These are phyloP conservation scores for Embidobia sp. DNA, from an alignment of 2,888 invertebrate genomes.

Conservation along the genomic window DNA sequence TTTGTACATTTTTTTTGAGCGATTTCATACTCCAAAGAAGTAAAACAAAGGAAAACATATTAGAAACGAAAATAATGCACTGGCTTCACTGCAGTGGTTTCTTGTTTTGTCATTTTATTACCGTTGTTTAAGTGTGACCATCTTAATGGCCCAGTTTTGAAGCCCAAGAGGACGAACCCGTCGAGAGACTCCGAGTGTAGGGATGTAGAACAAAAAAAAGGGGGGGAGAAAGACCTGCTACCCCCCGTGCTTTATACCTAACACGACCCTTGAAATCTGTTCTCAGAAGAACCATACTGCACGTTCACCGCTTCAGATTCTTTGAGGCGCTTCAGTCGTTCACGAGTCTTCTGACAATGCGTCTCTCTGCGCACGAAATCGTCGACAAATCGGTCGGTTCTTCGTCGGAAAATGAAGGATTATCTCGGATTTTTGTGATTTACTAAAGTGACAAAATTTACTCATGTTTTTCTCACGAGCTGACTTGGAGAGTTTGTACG, in stretches of 20 bases:
- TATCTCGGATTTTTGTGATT: background rate
- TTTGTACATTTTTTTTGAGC: too few species aligned
- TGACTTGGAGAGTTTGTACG: conserved; percentile 27
- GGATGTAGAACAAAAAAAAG: conserved; percentile 45
- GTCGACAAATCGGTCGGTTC: conserved; percentile 12
- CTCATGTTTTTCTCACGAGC: conserved; percentile 29
- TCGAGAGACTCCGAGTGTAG: conserved; percentile 25
- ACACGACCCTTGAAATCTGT: conserved; percentile 76
- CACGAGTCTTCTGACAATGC: conserved; percentile 69
- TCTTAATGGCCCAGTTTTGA: conserved; percentile 56
- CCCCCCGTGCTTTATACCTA: conserved; percentile 74
- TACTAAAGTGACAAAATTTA: background rate
- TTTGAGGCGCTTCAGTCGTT: conserved; percentile 72
- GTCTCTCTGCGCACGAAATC: conserved; percentile 64
- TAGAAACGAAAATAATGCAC: background rate
- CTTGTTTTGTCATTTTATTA: conserved; percentile 38
- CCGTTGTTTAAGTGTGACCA: conserved; percentile 37
- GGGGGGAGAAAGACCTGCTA: conserved; percentile 65
- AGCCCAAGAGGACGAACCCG: conserved; percentile 37
- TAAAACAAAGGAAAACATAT: conserved; percentile 2
- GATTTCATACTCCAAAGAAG: too few species aligned
- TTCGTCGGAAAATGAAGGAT: conserved; percentile 16
- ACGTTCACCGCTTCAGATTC: conserved; percentile 48
- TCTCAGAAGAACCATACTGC: conserved; percentile 71
- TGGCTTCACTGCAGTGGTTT: conserved; percentile 11